Evolutionary conservation across 2,888 invertebrate genomes (phyloP), one percentile per base, ranked within the genome.

Genomic region (Sericinus montela): DNA sequence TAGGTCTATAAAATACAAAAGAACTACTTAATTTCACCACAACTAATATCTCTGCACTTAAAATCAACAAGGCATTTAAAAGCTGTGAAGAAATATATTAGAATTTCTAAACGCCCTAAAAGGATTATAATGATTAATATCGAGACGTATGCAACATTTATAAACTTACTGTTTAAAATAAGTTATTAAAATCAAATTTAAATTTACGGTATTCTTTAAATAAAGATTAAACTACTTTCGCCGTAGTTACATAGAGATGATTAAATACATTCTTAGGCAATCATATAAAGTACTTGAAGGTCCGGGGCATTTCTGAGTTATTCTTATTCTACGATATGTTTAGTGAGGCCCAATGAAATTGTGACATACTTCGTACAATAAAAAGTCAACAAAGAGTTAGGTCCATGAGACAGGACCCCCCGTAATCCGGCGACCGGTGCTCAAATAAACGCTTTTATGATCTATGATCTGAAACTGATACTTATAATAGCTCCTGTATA

Each of bases 391-490:
- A 79, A 78, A 77, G 78, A 76, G 69, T 73, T 72, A 60, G 67
- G 62, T 72, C 72, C 75, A 67, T 62, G 59, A 64, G 73, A 69
- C 74, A 69, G 73, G 86, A 85, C 86, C 86, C 84, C 85, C 87
- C 87, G 71, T 65, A 76, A 68, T 68, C 73, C 67, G 65, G 68
- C 69, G 72, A 64, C 71, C 64, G 69, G 60, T 66, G 66, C 65
- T 72, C 70, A 71, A 75, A 77, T 76, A 84, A 83, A 86, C 76
- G 82, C 74, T 67, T 82, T 82, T 85, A 86, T 87, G 88, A 88
- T 88, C 86, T 87, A 88, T 86, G 88, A 87, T 85, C 78, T 82
- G 88, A 85, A 88, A 87, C 79, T 83, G 88, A 88, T 88, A 87
- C 87, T 85, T 84, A 81, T 86, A 82, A 86, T 87, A 79, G 87